Base-by-base conservation (phyloP, 2,888 invertebrate genomes). In the Boloria selene region DNA sequence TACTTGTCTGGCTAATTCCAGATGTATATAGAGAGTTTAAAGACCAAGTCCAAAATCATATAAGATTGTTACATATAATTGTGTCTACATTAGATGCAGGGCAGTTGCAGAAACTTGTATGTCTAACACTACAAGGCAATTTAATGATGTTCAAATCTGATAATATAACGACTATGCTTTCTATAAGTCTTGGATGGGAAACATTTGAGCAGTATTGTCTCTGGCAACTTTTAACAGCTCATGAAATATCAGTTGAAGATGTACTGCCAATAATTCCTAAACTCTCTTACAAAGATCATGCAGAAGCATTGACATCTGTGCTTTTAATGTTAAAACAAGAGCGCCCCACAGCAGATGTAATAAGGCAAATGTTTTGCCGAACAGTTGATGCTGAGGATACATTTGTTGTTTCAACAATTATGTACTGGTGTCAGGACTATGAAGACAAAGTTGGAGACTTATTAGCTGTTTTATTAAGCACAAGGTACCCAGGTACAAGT, bases 131-230 rank as follows among this genome's bases (percentile, higher is more conserved):
- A 77, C 97, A 98, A 88, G 98, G 97, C 62, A 97, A 96, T 78
- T 86, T 97, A 69, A 95, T 95, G 79, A 96, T 97, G 94, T 95
- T 97, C 75, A 96, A 96, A 81, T 94, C 94, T 50, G 97, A 97
- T 75, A 95, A 95, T 65, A 93, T 97, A 53, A 94, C 95, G 66
- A 93, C 94, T 51, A 93, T 97, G 84, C 86, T 97, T 75, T 96
- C 96, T 69, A 95, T 96, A 52, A 98, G 98, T 79, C 92, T 99
- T 64, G 94, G 95, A 65, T 99, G 99, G 98, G 99, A 99, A 88
- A 98, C 98, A 2, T 97, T 98, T 77, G 99, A 99, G 86, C 99
- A 99, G 87, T 96, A 97, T 83, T 98, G 98, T 85, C 94, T 99
- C 54, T 99, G 99, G 99, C 98, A 99, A 87, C 93, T 99, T 66